A percentile compares a stretch with the other conserved stretches of the same genome.
Evolutionary conservation across 35 echinoderm and acorn worm genomes (phyloP).

Genomic region (Apostichopus californicus): DNA sequence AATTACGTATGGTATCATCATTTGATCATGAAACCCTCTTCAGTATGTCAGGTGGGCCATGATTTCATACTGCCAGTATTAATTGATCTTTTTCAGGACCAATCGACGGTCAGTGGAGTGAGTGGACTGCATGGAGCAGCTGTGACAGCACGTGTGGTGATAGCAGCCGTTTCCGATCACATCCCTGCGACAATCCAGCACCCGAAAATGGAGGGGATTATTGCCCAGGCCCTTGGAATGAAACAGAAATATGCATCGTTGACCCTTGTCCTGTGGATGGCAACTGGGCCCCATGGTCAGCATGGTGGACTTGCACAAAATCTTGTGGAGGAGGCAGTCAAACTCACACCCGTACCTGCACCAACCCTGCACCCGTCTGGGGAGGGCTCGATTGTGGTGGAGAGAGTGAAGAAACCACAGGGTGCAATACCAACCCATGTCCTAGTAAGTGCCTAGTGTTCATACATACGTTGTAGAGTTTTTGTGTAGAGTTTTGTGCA

Average conservation of each 20-base stretch:
- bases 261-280: constrained; percentile 57
- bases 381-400: constrained; percentile 57
- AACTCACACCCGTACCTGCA: constrained; percentile 50
- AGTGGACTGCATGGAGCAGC: constrained; percentile 19
- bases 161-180: not conserved
- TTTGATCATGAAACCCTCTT: too few relatives aligned
- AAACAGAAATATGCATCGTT: constrained; percentile 61
- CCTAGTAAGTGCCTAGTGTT: constrained; percentile 45
- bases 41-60: too few relatives aligned
- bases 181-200: not conserved
- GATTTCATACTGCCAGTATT: too few relatives aligned
- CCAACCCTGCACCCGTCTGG: constrained; percentile 55
- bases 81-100: not conserved
- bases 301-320: constrained; percentile 58
- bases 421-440: constrained; percentile 64
- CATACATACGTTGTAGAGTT: too few relatives aligned
- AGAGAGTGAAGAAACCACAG: constrained; percentile 35
- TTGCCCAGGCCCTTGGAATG: constrained; percentile 53
- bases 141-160: constrained; percentile 20
- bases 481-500: too few relatives aligned
- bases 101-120: constrained; percentile 20
- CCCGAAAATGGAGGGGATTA: constrained; percentile 70
- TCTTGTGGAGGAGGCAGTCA: constrained; percentile 46
- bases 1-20: too few relatives aligned
- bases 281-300: constrained; percentile 66